phyloP scores from a whole-genome alignment of 1,140 invertebrate genomes.

The Oncopodura yosiiana region DNA sequence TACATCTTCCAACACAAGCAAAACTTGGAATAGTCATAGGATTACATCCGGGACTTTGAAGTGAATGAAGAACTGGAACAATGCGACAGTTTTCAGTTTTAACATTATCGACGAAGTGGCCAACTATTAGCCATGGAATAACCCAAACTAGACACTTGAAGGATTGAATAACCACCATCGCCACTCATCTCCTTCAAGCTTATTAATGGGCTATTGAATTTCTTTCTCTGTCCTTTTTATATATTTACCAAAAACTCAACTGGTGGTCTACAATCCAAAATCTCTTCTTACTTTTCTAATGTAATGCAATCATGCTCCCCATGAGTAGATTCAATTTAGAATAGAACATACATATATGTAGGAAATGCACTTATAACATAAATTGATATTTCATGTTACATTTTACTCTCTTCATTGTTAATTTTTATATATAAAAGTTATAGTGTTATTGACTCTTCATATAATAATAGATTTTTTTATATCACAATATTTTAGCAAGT shows the following conservation, averaged over 20 bases:
- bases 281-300: no score
- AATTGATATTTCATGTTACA: no score
- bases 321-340: no score
- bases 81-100: constrained; percentile 72
- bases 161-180: constrained; percentile 17
- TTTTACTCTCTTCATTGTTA: not conserved
- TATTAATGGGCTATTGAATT: not conserved
- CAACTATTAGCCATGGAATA: constrained; percentile 9
- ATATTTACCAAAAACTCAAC: no score
- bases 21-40: constrained; percentile 88
- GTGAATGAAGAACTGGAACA: constrained; percentile 80
- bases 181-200: constrained; percentile 12
- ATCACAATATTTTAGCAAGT: constrained; percentile 1
- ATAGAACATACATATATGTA: no score
- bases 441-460: not conserved
- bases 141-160: constrained; percentile 7
- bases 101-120: not conserved
- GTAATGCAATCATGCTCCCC: not conserved
- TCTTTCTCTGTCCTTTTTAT: no score
- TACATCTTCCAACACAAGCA: constrained; percentile 80
- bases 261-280: no score
- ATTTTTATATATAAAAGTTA: not conserved
- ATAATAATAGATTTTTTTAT: constrained; percentile 3
- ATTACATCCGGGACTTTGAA: constrained; percentile 82
- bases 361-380: no score